Evolutionary conservation across 2,113 vertebrate genomes (phyloP).

Genomic region (Phocoena phocoena): DNA sequence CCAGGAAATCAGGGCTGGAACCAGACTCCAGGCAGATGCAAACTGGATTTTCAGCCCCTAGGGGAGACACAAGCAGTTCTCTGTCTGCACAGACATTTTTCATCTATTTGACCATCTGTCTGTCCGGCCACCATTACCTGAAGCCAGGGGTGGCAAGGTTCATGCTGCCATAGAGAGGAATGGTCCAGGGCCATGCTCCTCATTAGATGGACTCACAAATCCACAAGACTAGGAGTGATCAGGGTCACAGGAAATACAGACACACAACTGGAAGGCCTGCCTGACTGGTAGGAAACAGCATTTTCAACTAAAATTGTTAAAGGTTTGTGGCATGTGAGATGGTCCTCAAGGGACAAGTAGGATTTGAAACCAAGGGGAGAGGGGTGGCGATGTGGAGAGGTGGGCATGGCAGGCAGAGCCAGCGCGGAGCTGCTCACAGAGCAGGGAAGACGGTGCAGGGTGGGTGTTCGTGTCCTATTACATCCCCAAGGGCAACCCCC

Average conservation of each 20-base stretch:
- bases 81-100: neutral
- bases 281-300: neutral
- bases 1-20: neutral
- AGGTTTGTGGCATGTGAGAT: too few species aligned
- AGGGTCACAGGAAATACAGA: neutral
- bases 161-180: neutral
- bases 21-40: neutral
- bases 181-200: neutral
- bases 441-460: fast-evolving
- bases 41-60: neutral
- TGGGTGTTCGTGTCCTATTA: fast-evolving
- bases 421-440: neutral
- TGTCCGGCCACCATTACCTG: neutral
- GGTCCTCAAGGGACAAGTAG: neutral
- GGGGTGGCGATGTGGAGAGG: fast-evolving
- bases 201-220: neutral
- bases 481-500: neutral
- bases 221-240: neutral
- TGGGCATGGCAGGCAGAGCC: neutral
- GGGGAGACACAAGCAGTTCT: neutral
- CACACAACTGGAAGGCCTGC: fast-evolving
- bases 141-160: neutral
- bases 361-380: neutral
- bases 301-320: too few species aligned
- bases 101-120: neutral